Evolutionary conservation across 2,888 invertebrate species (phyloP), one percentile per base, ranked within the genome.

Genomic region (Hirtodrosophila histrioides): DNA sequence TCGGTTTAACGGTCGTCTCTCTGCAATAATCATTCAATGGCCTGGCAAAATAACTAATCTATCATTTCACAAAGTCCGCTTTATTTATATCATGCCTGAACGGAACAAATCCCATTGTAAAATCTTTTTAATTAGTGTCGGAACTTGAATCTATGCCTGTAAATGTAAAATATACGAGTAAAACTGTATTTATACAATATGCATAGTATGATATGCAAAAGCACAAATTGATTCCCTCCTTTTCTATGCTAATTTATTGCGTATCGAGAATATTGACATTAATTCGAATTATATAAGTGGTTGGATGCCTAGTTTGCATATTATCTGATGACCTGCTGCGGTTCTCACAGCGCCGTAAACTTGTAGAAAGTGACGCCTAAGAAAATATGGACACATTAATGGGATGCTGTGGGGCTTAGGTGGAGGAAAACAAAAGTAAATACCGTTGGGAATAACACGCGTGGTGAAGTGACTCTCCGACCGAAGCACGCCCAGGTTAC

Each of bases 281-380:
- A 9, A 24, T 58, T 51, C 39, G 45, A 46, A 31, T 39, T 27
- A 17, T 11, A 12, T 33, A 27, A 10, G 4, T 45, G 10, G 6
- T 33, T 44, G 27, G 39, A 31, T 46, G 27, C 7, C 12, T 29
- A 29, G 10, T 11, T n/a, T 35, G 23, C 44, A 39, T 50, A 46
- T 44, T 24, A 41, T 11, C 37, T 11, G 10, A 54, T 11, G 8
- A 37, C 35, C 33, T 46, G 11, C 27, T 27, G 27, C 23, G 9
- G 0, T 33, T 24, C 9, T 78, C 31, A 86, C 12, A 79, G 53
- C 33, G 76, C 82, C 6, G 79, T 89, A 56, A 89, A 89, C 61
- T 89, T 88, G 69, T 78, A 89, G 73, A 89, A 89, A 58, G 66
- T 89, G 3, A 89, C 88, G 54, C 89, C 89, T 89, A 11, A 4